Evolutionary conservation across 2,888 invertebrate genomes (phyloP), one percentile per base, ranked within the genome.

Genomic region (Melieria crassipennis): DNA sequence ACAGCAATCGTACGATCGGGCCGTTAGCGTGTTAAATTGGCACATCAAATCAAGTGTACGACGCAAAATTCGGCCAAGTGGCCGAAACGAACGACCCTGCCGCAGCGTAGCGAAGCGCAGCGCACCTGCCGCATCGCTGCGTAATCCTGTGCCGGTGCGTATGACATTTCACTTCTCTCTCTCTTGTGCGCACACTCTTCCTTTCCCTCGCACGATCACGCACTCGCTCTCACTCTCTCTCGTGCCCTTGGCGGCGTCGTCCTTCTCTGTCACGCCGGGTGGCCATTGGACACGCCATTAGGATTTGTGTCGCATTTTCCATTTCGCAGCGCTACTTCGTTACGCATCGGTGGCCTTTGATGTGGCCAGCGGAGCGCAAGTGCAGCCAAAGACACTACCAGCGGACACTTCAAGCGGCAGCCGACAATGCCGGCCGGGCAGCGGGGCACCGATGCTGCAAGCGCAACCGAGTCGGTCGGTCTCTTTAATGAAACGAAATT

Each of bases 41-140:
- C 74, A 65, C 75, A 76, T 72, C 74, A 60, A 64, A 82, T 78
- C 79, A 82, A 80, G 81, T 79, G 81, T 81, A 79, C 82, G 81
- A 81, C 82, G 80, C 77, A 76, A 79, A 81, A 79, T 82, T 60
- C 46, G 43, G 16, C 4, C 48, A 13, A 3, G n/a, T 30, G 1
- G 56, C 4, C 56, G 56, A 13, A 56, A 47, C 47, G 30, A 48
- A 13, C 7, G 47, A 57, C 57, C 66, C 66, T 66, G 66, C 66
- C 30, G 10, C n/a, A 16, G 13, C 9, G n/a, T 48, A 58, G 57
- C 30, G 45, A 30, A 30, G 30, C 30, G 57, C 47, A 48, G 42
- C 7, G 47, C 66, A 66, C 66, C 66, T 66, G 66, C 66, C 30
- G 10, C n/a, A 48, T 13, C 5, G n/a, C 43, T 66, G 57, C 30